Base-by-base conservation (phyloP, 1,140 invertebrate species). In the Pteromalus puparum region DNA sequence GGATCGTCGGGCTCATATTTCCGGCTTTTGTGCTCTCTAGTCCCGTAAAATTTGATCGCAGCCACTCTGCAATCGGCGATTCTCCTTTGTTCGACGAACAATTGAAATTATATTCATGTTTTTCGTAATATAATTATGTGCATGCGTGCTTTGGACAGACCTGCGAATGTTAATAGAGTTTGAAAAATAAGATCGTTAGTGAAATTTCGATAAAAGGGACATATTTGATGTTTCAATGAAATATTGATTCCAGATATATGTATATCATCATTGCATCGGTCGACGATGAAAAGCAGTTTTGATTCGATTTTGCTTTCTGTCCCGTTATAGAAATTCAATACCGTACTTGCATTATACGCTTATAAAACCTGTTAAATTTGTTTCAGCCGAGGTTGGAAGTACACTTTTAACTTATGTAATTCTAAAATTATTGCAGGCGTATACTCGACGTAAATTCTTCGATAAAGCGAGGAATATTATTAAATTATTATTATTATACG, bases 21-120 rank as follows among this genome's bases (percentile, higher is more conserved):
- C 65, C 67, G 12, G 65, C 78, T 81, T 81, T 81, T 70, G 78
- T 34, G 65, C 38, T 1, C 65, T 24, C 24, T 30, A 34, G 24
- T 13, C 1, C 61, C 67, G n/a, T 81, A 81, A 81, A 81, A 81
- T 81, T 81, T 70, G 12, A 81, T 81, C 68, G 65, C 67, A 2
- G 13, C 18, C 24, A 0, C 1, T 1, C 9, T 48, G 74, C 46
- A 76, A 53, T 76, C n/a, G 42, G 13, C 30, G 26, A 61, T 34
- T 34, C 28, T 38, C 28, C 53, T 79, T 79, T 79, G 61, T 38
- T 38, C 26, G 7, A 9, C 10, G 78, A 42, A 81, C 78, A 81
- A 81, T 81, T 28, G 30, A 38, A 70, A 48, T 46, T 21, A 81
- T 81, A 81, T 68, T 81, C 61, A 13, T n/a, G n/a, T 18, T 67